A percentile compares a stretch with the other conserved stretches of the same genome.
phyloP scores from a whole-genome alignment of 2,888 invertebrate genomes.

The Aethes cnicana region DNA sequence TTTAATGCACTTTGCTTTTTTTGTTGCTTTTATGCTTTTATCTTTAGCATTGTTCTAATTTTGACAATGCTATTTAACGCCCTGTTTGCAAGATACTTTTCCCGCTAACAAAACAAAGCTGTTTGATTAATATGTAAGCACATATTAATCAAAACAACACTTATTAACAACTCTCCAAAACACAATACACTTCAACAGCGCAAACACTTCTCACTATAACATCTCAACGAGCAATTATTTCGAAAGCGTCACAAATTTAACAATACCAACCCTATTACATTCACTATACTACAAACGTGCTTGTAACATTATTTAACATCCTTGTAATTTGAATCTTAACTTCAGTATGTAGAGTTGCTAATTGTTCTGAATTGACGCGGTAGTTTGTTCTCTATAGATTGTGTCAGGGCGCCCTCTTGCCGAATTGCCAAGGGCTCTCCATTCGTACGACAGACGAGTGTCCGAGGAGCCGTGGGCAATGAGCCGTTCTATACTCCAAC shows the following conservation, averaged over 20 bases:
- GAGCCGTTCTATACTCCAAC: neutral
- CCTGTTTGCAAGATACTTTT: no score
- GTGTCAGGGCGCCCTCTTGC: neutral
- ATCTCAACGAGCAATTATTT: constrained; percentile 36
- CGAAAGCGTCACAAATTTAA: constrained; percentile 26
- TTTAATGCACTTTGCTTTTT: no score
- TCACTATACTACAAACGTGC: neutral
- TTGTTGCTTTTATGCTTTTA: no score
- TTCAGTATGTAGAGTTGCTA: neutral
- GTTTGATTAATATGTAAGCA: neutral
- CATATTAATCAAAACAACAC: constrained; percentile 13
- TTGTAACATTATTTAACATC: neutral
- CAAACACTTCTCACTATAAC: constrained; percentile 23
- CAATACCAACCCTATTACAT: constrained; percentile 24
- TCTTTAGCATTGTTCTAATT: no score
- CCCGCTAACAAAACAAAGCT: neutral
- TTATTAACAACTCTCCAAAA: constrained; percentile 14
- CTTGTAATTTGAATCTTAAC: neutral
- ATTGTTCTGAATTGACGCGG: neutral
- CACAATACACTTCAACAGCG: constrained; percentile 29
- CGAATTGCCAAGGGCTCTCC: constrained; percentile 19
- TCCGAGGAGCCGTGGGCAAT: constrained; percentile 5
- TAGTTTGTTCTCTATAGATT: neutral
- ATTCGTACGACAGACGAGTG: constrained; percentile 10
- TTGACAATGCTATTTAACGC: no score